phyloP scores from a whole-genome alignment of 1,140 invertebrate genomes.

The Oedothorax gibbosus region DNA sequence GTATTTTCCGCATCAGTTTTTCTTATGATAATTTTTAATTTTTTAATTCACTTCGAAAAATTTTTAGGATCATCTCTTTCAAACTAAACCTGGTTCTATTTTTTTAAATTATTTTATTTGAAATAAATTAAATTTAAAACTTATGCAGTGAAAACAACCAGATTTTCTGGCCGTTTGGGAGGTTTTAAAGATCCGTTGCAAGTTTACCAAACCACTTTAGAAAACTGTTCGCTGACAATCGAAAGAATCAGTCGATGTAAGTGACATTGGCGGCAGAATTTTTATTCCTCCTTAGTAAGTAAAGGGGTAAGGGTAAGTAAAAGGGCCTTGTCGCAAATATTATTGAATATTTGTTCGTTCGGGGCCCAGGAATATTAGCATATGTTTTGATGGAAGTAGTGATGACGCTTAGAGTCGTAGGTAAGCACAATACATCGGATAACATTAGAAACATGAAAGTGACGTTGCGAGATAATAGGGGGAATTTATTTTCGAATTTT shows the following conservation, averaged over 20 bases:
- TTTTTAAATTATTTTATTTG: too few relatives aligned
- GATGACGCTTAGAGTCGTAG: conserved; percentile 30
- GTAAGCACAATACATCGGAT: conserved; percentile 45
- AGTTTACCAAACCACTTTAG: conserved; percentile 29
- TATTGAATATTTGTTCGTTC: conserved; percentile 47
- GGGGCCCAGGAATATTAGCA: conserved; percentile 28
- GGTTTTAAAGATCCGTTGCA: too few relatives aligned
- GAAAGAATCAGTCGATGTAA: conserved; percentile 28
- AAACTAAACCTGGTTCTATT: too few relatives aligned
- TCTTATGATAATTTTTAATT: too few relatives aligned
- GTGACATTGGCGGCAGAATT: conserved; percentile 9
- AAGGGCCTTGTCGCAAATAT: conserved; percentile 33
- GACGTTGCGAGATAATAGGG: not conserved
- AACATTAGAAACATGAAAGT: conserved; percentile 36
- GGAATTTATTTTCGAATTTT: too few relatives aligned
- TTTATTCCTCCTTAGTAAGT: conserved; percentile 10
- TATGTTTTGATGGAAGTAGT: conserved; percentile 38
- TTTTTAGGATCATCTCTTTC: too few relatives aligned
- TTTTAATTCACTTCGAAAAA: too few relatives aligned
- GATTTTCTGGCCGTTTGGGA: too few relatives aligned
- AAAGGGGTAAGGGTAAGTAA: not conserved
- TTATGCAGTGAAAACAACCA: too few relatives aligned
- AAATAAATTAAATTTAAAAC: too few relatives aligned
- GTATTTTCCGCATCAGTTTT: too few relatives aligned
- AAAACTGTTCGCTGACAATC: conserved; percentile 39